phyloP scores from a whole-genome alignment of 2,888 invertebrate species.

The Tetranychus truncatus region DNA sequence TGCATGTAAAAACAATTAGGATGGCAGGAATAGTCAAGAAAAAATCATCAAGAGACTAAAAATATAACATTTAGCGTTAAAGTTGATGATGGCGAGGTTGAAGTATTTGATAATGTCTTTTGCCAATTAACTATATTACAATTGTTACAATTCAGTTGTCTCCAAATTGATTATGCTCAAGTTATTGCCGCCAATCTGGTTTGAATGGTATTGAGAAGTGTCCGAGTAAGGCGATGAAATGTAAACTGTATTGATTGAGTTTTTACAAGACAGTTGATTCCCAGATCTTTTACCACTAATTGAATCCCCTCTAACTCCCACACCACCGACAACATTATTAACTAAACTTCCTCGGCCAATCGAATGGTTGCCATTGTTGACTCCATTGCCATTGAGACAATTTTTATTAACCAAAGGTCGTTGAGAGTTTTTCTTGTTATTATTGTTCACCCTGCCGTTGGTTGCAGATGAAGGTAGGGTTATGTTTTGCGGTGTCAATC shows the following conservation, averaged over 20 bases:
- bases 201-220: conserved; percentile 15
- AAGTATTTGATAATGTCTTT: neutral
- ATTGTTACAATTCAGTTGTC: conserved; percentile 21
- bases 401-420: neutral
- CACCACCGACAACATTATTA: neutral
- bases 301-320: neutral
- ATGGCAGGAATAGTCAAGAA: neutral
- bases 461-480: conserved; percentile 9
- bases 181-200: conserved; percentile 13
- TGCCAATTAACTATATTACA: neutral
- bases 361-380: neutral
- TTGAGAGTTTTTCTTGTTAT: conserved; percentile 7
- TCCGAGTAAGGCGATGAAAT: conserved; percentile 11
- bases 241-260: conserved; percentile 7
- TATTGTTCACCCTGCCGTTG: conserved; percentile 5
- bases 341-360: neutral
- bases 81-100: neutral
- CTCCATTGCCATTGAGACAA: neutral
- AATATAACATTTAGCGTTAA: neutral
- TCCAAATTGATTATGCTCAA: conserved; percentile 22
- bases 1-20: neutral
- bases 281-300: neutral
- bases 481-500: conserved; percentile 16
- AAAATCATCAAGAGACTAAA: neutral
- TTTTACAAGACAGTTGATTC: neutral